Evolutionary conservation across 2,888 invertebrate species (phyloP), one percentile per base, ranked within the genome.

Genomic region (Parochlus steinenii): DNA sequence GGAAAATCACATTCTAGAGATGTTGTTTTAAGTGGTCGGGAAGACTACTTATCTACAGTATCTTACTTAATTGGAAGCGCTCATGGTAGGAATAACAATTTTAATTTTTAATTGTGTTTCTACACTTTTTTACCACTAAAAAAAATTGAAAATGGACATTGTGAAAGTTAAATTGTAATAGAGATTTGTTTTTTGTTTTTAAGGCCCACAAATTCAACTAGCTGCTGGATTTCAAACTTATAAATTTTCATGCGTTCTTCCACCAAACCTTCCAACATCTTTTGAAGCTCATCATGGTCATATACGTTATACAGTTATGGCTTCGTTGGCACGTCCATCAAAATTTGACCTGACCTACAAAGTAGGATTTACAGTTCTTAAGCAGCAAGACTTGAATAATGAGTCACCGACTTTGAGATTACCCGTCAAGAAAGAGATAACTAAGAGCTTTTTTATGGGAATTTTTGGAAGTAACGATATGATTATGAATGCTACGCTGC

Each of bases 341-440:
- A 62, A 67, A 27, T 55, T 65, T 27, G 68, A 72, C 18, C 12
- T 30, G 6, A 36, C 22, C 3, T 55, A 47, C 30, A 78, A 77
- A 51, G 67, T 67, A 46, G 71, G 74, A 2, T 83, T 89, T 48
- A 82, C 79, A 22, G 75, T 89, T 5, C 64, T 82, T 22, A 73
- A 77, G 45, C 66, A 75, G 7, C 61, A 82, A 48, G 85, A 87
- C 55, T 63, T 89, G 40, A 86, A 85, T 56, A 62, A 42, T 23
- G 45, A 30, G 12, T 17, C 5, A 12, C 30, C 30, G 10, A 3
- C 17, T n/a, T 14, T 36, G 7, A 22, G 19, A 12, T 4, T 11
- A 6, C 28, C 28, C 8, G 4, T 29, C 8, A 36, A 36, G 26
- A 24, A 8, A 5, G 36, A 36, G 25, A 16, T n/a, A 3, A 12